phyloP scores from a whole-genome alignment of 1,140 invertebrate genomes.

The Thaumatotibia leucotreta region DNA sequence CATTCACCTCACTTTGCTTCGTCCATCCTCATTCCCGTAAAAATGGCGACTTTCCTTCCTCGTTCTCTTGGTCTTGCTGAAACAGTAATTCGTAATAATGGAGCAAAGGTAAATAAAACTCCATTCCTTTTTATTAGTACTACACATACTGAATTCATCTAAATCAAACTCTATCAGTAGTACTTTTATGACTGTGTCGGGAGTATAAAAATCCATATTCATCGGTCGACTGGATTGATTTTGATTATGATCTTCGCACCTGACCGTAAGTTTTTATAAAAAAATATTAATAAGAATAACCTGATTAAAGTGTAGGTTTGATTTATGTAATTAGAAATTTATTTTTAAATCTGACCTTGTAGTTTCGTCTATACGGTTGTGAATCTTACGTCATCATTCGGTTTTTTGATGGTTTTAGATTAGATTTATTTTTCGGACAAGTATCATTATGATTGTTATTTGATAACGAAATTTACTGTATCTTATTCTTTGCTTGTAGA shows the following conservation, averaged over 20 bases:
- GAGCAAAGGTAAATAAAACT: conserved; percentile 78
- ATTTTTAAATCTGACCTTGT: conserved; percentile 66
- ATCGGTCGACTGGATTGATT: neutral
- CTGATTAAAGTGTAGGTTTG: neutral
- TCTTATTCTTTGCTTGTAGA: neutral
- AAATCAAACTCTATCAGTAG: neutral
- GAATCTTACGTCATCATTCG: conserved; percentile 58
- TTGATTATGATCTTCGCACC: neutral
- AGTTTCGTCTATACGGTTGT: conserved; percentile 38
- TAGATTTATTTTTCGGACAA: neutral
- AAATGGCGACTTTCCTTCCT: conserved; percentile 84
- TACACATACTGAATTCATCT: neutral
- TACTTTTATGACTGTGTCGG: neutral
- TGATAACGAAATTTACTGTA: neutral
- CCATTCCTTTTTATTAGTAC: neutral
- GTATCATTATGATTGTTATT: neutral
- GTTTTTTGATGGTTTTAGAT: conserved; percentile 11
- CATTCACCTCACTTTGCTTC: neutral
- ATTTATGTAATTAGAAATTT: conserved; percentile 20
- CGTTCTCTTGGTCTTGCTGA: conserved; percentile 80
- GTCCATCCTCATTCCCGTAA: conserved; percentile 34
- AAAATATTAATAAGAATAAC: neutral
- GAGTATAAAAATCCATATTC: conserved; percentile 2
- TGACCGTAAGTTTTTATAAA: neutral
- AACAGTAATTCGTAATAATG: conserved; percentile 79